Evolutionary conservation across 1,140 invertebrate species (phyloP).

Genomic region (Amyelois transitella): DNA sequence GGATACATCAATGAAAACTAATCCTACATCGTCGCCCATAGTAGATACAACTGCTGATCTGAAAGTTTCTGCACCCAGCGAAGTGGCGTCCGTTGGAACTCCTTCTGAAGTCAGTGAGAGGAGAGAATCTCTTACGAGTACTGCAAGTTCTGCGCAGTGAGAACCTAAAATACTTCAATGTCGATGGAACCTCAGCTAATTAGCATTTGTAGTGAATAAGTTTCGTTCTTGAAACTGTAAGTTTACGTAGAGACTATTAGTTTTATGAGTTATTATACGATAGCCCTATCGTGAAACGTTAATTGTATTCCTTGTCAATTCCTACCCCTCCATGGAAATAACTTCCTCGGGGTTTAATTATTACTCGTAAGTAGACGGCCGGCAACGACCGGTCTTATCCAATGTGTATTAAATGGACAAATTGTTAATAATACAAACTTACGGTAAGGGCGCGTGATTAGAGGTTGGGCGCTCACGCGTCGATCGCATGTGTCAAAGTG

Average conservation of each 20-base stretch:
- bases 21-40: constrained; percentile 9
- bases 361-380: constrained; percentile 39
- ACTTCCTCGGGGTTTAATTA: constrained; percentile 16
- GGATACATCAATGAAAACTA: constrained; percentile 13
- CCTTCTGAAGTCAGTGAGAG: constrained; percentile 3
- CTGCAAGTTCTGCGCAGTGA: constrained; percentile 37
- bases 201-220: constrained; percentile 64
- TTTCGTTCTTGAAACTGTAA: constrained; percentile 67
- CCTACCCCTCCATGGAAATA: constrained; percentile 17
- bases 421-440: constrained; percentile 54
- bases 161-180: constrained; percentile 6
- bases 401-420: constrained; percentile 64
- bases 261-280: constrained; percentile 32
- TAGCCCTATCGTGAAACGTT: constrained; percentile 29
- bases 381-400: constrained; percentile 26
- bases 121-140: constrained; percentile 17
- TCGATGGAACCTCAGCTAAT: constrained; percentile 51
- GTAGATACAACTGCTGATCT: constrained; percentile 17
- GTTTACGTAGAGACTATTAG: constrained; percentile 66
- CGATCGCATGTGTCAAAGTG: constrained; percentile 38
- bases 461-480: constrained; percentile 22
- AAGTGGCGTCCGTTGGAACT: constrained; percentile 3
- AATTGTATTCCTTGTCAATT: constrained; percentile 49
- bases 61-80: constrained; percentile 10
- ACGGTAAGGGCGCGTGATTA: constrained; percentile 23